Base-by-base conservation (phyloP, 2,888 invertebrate species). In the Melieria omissa region DNA sequence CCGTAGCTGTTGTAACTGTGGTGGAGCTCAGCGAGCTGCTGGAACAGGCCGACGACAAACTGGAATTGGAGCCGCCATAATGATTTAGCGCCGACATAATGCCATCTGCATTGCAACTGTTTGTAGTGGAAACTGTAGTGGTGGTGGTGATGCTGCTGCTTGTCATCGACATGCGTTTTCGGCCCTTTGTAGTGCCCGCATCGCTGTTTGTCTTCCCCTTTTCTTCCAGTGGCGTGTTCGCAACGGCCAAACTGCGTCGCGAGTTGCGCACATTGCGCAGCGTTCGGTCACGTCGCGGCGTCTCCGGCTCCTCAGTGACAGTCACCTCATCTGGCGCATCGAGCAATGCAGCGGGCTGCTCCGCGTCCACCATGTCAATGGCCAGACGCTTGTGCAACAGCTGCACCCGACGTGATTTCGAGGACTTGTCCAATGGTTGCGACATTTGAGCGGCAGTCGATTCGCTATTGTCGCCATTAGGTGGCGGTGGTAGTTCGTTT, bases 301-400 rank as follows among this genome's bases (percentile, higher is more conserved):
- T 61, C 6, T 75, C 75, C 14, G 73, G 49, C 29, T 77, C 74
- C 1, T 68, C 74, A 44, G 64, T 65, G 8, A 73, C 77, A 12
- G 61, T 65, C 57, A 63, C 66, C 5, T n/a, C 71, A 4, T 75
- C 76, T 16, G 70, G 63, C 0, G 16, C 54, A 8, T 63, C 58
- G 9, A 63, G 44, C 6, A 61, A 47, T 4, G 58, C 60, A 58
- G 75, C 49, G 5, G 80, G 78, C 65, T 78, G 79, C 58, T 83
- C 83, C 3, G 80, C 79, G 70, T 81, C 83, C 4, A 85, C 82
- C 82, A 85, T 83, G 66, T 85, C 86, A 61, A 86, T 85, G 61
- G 86, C 86, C 72, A 85, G 71, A 0, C 86, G 82, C 73, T 85
- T 85, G 54, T 83, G 81, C 63, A 85, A 62, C 49, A 86, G 69